Conservation (phyloP, 2,113 vertebrate genomes). For the Bufo bufo region DNA sequence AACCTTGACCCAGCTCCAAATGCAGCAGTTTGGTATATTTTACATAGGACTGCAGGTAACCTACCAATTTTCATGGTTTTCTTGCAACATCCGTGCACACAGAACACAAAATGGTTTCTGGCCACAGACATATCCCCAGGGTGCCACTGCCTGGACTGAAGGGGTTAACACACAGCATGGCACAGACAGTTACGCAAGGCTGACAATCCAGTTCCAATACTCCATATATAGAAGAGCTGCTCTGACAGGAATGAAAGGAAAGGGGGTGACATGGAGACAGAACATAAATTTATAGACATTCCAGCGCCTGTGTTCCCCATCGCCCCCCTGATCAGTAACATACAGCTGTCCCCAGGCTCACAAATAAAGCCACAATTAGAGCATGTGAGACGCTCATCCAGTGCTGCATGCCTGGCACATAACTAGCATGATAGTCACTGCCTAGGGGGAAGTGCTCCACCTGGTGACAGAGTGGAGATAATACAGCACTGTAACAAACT, state of each 20-base stretch:
- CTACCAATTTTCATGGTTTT: too few relatives aligned
- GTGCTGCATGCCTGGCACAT: constrained; percentile 22
- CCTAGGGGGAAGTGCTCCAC: background rate
- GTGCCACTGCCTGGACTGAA: background rate
- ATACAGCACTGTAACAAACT: background rate
- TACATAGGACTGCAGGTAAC: too few relatives aligned
- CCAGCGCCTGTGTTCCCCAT: background rate
- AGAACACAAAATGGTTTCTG: too few relatives aligned
- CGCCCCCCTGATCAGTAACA: background rate
- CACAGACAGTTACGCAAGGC: constrained; percentile 22
- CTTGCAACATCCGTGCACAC: too few relatives aligned
- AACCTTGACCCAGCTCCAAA: too few relatives aligned
- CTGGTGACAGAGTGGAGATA: background rate
- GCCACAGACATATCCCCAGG: too few relatives aligned
- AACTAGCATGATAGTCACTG: background rate
- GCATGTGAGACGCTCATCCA: background rate
- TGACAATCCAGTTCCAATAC: constrained; percentile 36
- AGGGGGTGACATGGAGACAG: constrained; percentile 43
- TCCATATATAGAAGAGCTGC: constrained; percentile 50
- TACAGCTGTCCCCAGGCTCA: constrained; percentile 48
- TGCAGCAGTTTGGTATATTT: too few relatives aligned
- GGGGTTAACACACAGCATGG: constrained; percentile 21
- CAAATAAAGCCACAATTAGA: constrained; percentile 43
- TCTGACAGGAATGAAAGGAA: constrained; percentile 20
- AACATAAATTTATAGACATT: constrained; percentile 48